Conservation (phyloP, 2,797 vertebrate genomes). For the Borostomias antarcticus region DNA sequence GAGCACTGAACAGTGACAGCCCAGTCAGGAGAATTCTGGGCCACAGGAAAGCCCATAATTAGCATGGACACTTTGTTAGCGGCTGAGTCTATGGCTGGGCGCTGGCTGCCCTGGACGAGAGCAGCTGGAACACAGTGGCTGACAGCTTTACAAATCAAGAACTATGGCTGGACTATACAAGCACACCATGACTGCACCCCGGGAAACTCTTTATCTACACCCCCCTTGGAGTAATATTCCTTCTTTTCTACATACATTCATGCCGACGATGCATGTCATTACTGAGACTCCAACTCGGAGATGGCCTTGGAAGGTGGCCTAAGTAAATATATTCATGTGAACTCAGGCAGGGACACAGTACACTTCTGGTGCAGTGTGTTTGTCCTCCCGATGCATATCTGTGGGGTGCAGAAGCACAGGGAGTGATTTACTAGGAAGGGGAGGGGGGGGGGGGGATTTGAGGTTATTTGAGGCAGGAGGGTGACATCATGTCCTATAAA, state of each 20-base stretch:
- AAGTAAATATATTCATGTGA: conserved; percentile 17
- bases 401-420: not conserved
- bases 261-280: conserved; percentile 16
- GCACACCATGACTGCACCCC: not conserved
- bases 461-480: not conserved
- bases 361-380: not conserved
- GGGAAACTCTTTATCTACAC: not conserved
- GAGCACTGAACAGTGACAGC: conserved; percentile 31
- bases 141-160: conserved; percentile 20
- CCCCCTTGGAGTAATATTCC: not conserved
- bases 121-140: not conserved
- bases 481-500: conserved; percentile 22
- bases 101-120: not conserved
- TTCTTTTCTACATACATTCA: no score
- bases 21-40: conserved; percentile 45
- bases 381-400: not conserved
- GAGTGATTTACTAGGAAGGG: conserved; percentile 6
- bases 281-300: conserved; percentile 2
- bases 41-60: conserved; percentile 45
- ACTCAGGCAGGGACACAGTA: not conserved
- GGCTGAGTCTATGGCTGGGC: not conserved
- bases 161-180: not conserved
- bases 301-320: not conserved
- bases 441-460: no score
- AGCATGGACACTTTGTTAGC: conserved; percentile 52